Evolutionary conservation across 2,888 invertebrate species (phyloP).

Genomic region (Andrena minutula): DNA sequence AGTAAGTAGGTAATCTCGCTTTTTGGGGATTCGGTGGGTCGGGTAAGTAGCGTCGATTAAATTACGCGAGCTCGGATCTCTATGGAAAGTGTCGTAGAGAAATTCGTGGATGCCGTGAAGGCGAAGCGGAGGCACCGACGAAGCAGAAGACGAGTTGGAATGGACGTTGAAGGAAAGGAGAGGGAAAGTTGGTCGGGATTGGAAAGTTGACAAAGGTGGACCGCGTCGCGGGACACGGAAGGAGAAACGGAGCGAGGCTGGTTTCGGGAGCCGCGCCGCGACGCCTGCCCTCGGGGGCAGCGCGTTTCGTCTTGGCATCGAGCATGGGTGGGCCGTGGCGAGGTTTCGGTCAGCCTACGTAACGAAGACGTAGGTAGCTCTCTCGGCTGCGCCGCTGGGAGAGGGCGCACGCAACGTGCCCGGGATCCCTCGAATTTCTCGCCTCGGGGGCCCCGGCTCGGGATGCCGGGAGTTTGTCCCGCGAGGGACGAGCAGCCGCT

Average conservation of each 20-base stretch:
- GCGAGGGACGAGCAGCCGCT: slow-evolving; percentile 35
- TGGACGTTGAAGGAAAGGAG: background rate
- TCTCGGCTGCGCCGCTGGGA: slow-evolving; percentile 38
- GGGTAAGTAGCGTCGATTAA: background rate
- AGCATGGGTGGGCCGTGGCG: slow-evolving; percentile 70
- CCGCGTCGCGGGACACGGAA: slow-evolving; percentile 14
- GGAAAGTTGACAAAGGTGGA: slow-evolving; percentile 26
- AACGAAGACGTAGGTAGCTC: slow-evolving; percentile 71
- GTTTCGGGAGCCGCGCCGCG: slow-evolving; percentile 41
- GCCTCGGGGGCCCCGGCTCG: slow-evolving; percentile 51
- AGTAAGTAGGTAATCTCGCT: background rate
- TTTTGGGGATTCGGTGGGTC: background rate
- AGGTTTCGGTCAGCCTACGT: slow-evolving; percentile 41
- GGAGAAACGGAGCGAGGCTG: slow-evolving; percentile 18
- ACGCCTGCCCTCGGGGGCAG: slow-evolving; percentile 48
- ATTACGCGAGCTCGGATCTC: background rate
- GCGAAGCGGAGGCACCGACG: too few species aligned
- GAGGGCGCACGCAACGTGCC: slow-evolving; percentile 64
- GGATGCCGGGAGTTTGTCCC: slow-evolving; percentile 58
- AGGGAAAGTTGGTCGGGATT: slow-evolving; percentile 19
- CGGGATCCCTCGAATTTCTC: slow-evolving; percentile 69
- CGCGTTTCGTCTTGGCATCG: slow-evolving; percentile 65
- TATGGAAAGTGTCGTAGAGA: too few species aligned
- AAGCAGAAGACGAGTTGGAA: background rate
- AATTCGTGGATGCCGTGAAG: too few species aligned